Evolutionary conservation across 1,140 invertebrate species (phyloP), one percentile per base, ranked within the genome.

Genomic region (Coptotermes formosanus): DNA sequence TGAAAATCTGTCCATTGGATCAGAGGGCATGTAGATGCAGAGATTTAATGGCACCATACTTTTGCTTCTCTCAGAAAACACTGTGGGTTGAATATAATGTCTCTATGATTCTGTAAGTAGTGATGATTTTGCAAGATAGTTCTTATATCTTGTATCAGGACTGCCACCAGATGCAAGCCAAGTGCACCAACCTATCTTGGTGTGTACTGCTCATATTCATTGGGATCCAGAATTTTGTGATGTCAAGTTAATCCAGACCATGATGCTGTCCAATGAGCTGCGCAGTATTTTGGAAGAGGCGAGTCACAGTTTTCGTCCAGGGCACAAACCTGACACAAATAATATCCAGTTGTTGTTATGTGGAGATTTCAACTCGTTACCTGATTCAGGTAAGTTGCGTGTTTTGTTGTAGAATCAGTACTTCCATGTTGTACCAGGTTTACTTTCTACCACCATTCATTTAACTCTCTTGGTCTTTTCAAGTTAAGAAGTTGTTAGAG

Each of bases 161-260:
- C 64, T 75, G 9, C 64, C 64, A 87, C 92, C 94, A 48, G 96
- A 97, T 89, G 93, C 95, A 84, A 92, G 93, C 82, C 94, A 95
- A 91, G 92, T 96, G 87, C 94, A 95, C 88, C 97, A 98, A 90
- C 96, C 96, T 44, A 92, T 99, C 86, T 92, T 99, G 86, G 98
- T 99, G 48, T 99, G 98, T 90, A 99, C 98, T 9, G 98, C 98
- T 59, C 99, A 99, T 92, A 98, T 99, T 87, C 98, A 99, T 92
- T 99, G 99, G 99, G 99, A 99, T 93, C 99, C 99, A 3, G 98
- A 99, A 92, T 99, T 96, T 91, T 99, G 98, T 90, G 99, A 99
- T 92, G 99, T 99, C n/a, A 99, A 99, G 92, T 93, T 99, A 2
- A 99, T 99, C 87, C 99, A 99, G 91, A 99, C 97, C 25, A 99